Evolutionary conservation across 2,113 vertebrate species (phyloP), one percentile per base, ranked within the genome.

Genomic region (Trinectes maculatus): DNA sequence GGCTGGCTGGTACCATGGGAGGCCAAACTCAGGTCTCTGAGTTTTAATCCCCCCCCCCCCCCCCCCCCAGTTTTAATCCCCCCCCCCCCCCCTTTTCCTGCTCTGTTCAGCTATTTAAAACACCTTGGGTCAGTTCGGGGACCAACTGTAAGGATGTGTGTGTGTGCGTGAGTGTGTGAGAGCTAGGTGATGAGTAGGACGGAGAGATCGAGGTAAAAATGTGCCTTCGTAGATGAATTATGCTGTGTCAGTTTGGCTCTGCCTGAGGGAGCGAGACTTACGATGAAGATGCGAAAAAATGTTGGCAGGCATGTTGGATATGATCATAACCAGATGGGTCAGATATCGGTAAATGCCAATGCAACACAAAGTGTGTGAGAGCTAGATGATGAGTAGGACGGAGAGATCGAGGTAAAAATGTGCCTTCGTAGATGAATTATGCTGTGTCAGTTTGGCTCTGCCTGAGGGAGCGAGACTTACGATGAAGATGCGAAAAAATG

Each of bases 61-160:
- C 42, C 40, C 69, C 19, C 29, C 33, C 0, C 0, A 52, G 48
- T 55, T 84, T 71, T 83, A 74, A 60, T 75, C 72, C 29, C 11
- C 19, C 40, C 65, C 34, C 51, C 54, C 60, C 47, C 62, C 44
- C 63, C 49, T 56, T 33, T 76, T 52, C 57, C 62, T 65, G 59
- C 63, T 64, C 71, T 51, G 66, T 65, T 85, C 77, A 76, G 77
- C 63, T 78, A 68, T 86, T 83, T 80, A 71, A 87, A 84, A 83
- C 68, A 75, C 76, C 57, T 73, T 59, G 48, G 60, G 84, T 79
- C 85, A 71, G 66, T 85, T 75, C 54, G 71, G 22, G 51, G 76
- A 36, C 84, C 54, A 60, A 68, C 74, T 87, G 48, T 54, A 36
- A 51, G 16, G 43, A 63, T 60, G 36, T 49, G 15, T 69, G 37